Percentiles rank a stretch among this genome's conserved stretches.
Conservation (phyloP, 2,797 vertebrate genomes). For the Dromococcyx pavoninus region DNA sequence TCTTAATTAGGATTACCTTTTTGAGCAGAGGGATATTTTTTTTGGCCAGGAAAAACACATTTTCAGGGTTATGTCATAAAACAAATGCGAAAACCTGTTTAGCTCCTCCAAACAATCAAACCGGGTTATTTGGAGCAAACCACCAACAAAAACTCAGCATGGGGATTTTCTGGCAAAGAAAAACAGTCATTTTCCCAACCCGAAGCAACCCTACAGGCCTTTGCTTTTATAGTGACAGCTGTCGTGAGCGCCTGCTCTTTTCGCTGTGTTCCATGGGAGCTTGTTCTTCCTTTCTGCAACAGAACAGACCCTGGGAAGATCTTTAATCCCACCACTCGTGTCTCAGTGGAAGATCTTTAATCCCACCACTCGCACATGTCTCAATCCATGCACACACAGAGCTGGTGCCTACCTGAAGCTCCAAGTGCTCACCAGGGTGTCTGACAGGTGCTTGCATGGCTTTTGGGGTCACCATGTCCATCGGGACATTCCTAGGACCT, state of each 20-base stretch:
- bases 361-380: too few relatives aligned
- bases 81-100: background rate
- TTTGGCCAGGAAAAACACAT: background rate
- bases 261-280: background rate
- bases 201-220: background rate
- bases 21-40: background rate
- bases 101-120: background rate
- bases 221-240: background rate
- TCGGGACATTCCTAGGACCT: background rate
- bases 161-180: background rate
- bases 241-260: background rate
- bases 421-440: background rate
- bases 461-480: background rate
- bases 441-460: too few relatives aligned
- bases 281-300: background rate
- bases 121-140: background rate
- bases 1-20: background rate
- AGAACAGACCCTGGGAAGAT: background rate
- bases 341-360: background rate
- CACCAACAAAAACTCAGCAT: background rate
- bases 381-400: too few relatives aligned
- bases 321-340: background rate
- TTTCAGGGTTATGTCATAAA: background rate
- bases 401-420: background rate
- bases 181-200: background rate